Evolutionary conservation across 2,888 invertebrate species (phyloP), one percentile per base, ranked within the genome.

Genomic region (Amphimallon solstitiale): DNA sequence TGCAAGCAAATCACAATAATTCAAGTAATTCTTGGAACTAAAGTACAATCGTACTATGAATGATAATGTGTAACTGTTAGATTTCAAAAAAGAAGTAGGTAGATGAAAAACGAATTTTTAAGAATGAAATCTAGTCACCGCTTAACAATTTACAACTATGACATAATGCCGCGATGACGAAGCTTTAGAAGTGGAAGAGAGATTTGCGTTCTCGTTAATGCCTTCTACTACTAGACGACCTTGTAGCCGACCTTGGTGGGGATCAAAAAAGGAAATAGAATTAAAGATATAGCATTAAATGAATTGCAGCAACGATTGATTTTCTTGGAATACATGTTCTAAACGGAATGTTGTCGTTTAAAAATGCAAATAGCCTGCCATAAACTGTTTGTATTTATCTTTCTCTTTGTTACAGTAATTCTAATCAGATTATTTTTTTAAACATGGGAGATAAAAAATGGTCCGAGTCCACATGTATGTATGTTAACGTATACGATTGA

Each of bases 111-210:
- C 29, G n/a, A 52, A 34, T 52, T 34, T 61, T 61, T 61, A 61
- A 61, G 61, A 61, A 61, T 61, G 61, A 61, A 54, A 61, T 46
- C 46, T 19, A 61, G 35, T 45, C 46, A 61, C 48, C 19, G 15
- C 61, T 61, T 14, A 61, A 46, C 61, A 48, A 48, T 61, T 61
- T 48, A 48, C 61, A 46, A 61, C 45, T 45, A 46, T 52, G 34
- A 51, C 17, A 54, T 63, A 52, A 52, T 35, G 45, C 6, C 19
- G 37, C 46, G 54, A 51, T 49, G 38, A 21, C 23, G 34, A 6
- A 17, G 10, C 19, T 61, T 51, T 51, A n/a, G 29, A 51, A 40
- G 43, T 43, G 45, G 14, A 60, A 60, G 60, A 29, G 17, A 37
- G 38, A 35, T 37, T 38, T 56, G 15, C 19, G 15, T 40, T 19